Conservation (phyloP, 2,888 invertebrate species). For the Athalia circularis region DNA sequence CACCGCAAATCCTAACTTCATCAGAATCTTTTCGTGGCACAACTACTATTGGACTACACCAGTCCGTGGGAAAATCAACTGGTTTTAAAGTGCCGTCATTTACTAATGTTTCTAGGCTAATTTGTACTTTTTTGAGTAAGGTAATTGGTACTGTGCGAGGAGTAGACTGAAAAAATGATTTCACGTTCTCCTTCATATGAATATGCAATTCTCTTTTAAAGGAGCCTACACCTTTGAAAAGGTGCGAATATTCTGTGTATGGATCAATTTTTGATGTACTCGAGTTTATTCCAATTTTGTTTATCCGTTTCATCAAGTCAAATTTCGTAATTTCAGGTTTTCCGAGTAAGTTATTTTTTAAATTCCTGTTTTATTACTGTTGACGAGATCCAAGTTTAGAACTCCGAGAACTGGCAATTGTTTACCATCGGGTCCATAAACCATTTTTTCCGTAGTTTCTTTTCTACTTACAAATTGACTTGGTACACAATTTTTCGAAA, state of each 20-base stretch:
- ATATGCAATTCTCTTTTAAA: conserved; percentile 55
- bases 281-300: conserved; percentile 1
- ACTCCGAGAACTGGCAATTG: conserved; percentile 13
- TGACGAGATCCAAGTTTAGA: conserved; percentile 7
- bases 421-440: conserved; percentile 41
- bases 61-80: conserved; percentile 62
- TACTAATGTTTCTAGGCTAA: conserved; percentile 49
- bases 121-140: conserved; percentile 52
- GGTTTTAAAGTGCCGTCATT: conserved; percentile 57
- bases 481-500: conserved; percentile 12
- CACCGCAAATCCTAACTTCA: conserved; percentile 57
- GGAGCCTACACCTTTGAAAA: conserved; percentile 54
- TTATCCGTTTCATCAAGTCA: conserved; percentile 38
- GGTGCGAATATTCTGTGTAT: conserved; percentile 35
- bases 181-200: conserved; percentile 55
- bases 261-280: conserved; percentile 17
- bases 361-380: conserved; percentile 2
- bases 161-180: conserved; percentile 57
- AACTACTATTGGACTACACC: conserved; percentile 67
- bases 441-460: conserved; percentile 30
- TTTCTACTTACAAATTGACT: too few species aligned
- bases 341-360: conserved; percentile 47
- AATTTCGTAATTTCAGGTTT: conserved; percentile 47
- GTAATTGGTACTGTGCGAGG: conserved; percentile 53
- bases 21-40: conserved; percentile 56